Conservation (phyloP, 2,113 vertebrate species). For the Limnothrissa miodon region DNA sequence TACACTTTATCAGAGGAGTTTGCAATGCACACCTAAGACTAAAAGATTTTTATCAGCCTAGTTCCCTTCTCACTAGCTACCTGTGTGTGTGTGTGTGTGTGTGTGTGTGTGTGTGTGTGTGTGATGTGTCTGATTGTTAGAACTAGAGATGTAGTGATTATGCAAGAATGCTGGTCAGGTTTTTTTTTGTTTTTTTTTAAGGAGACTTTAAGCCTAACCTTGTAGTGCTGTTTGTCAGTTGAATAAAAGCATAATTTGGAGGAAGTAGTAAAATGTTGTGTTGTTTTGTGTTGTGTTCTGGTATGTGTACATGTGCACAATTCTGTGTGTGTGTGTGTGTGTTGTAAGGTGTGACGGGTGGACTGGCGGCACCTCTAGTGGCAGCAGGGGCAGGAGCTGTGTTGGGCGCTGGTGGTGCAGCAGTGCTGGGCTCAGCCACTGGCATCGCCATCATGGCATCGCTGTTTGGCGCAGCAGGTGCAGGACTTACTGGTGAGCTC, state of each 20-base stretch:
- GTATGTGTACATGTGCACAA: neutral
- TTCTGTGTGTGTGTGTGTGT: neutral
- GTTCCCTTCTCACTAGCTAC: neutral
- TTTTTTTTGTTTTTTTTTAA: neutral
- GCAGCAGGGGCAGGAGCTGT: conserved; percentile 84
- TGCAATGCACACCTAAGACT: conserved; percentile 3
- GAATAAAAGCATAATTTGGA: neutral
- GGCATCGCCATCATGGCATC: conserved; percentile 95
- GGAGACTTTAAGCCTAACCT: no score
- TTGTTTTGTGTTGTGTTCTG: neutral
- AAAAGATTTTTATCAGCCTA: neutral
- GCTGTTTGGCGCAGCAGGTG: conserved; percentile 91
- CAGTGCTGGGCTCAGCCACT: conserved; percentile 83
- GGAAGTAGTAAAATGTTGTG: neutral
- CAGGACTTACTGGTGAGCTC: conserved; percentile 84
- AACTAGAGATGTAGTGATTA: neutral
- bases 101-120: neutral
- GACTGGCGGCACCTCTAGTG: conserved; percentile 89
- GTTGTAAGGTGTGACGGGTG: conserved; percentile 87
- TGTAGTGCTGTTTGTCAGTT: neutral
- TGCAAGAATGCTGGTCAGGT: neutral
- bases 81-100: neutral
- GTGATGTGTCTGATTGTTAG: neutral
- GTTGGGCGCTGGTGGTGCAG: conserved; percentile 89
- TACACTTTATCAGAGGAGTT: neutral